Conservation (phyloP, 1,140 invertebrate genomes). For the Philopotamus ludificatus region DNA sequence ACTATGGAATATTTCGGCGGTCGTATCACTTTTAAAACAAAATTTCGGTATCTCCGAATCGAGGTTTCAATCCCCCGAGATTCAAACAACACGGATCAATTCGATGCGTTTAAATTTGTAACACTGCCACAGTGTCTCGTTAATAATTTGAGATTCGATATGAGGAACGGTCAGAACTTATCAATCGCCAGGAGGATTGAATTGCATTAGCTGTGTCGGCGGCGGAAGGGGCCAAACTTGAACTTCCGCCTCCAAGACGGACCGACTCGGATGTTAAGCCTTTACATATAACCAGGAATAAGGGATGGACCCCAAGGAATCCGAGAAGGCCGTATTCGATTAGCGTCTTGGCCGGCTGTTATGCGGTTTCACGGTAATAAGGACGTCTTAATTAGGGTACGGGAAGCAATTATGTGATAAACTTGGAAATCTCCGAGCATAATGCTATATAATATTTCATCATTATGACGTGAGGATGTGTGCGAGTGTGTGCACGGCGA, state of each 20-base stretch:
- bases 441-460: too few species aligned
- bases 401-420: slow-evolving; percentile 39
- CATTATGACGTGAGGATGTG: too few species aligned
- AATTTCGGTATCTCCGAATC: too few species aligned
- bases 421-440: slow-evolving; percentile 14
- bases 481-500: too few species aligned
- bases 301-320: slow-evolving; percentile 24
- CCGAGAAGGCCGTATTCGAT: slow-evolving; percentile 37
- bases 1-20: too few species aligned
- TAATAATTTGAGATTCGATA: neutral
- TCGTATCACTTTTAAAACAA: too few species aligned
- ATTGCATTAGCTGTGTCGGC: slow-evolving; percentile 23
- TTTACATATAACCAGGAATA: slow-evolving; percentile 3
- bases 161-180: slow-evolving; percentile 22
- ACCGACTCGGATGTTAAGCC: slow-evolving; percentile 26
- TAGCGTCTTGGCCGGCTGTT: slow-evolving; percentile 39
- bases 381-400: slow-evolving; percentile 38
- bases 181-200: slow-evolving; percentile 22
- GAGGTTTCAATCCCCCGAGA: neutral
- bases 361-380: slow-evolving; percentile 42
- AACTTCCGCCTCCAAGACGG: slow-evolving; percentile 37
- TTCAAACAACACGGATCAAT: too few species aligned
- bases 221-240: slow-evolving; percentile 15
- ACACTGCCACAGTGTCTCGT: neutral
- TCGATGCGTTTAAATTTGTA: too few species aligned